Evolutionary conservation across 2,888 invertebrate genomes (phyloP).

Genomic region (Acleris holmiana): DNA sequence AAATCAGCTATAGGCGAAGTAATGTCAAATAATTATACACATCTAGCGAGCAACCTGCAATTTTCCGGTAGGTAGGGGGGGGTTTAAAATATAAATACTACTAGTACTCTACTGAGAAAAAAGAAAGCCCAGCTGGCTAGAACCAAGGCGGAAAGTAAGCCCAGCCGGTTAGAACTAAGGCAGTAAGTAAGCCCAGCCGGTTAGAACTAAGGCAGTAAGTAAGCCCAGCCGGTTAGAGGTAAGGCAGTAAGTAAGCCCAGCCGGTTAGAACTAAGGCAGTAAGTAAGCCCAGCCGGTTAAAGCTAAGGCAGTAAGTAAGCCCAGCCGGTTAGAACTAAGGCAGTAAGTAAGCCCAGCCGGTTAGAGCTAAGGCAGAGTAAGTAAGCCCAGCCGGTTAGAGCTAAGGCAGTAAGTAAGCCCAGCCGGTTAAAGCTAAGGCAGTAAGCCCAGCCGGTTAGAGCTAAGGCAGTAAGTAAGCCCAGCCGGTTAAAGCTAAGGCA

Average conservation of each 20-base stretch:
- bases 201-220: too few species aligned
- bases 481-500: not conserved
- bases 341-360: not conserved
- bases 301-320: too few species aligned
- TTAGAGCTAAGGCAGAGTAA: too few species aligned
- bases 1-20: constrained; percentile 25
- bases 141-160: too few species aligned
- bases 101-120: too few species aligned
- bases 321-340: not conserved
- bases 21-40: constrained; percentile 36
- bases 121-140: not conserved
- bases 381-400: not conserved
- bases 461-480: too few species aligned
- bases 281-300: not conserved
- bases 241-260: too few species aligned
- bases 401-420: too few species aligned
- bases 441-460: not conserved
- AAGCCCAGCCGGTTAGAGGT: not conserved
- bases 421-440: not conserved
- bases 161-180: too few species aligned
- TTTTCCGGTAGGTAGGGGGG: too few species aligned
- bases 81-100: too few species aligned
- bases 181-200: not conserved
- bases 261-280: not conserved
- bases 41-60: constrained; percentile 18